A percentile compares a stretch with the other conserved stretches of the same genome.
These are phyloP conservation scores for Metacarcinus magister DNA, from an alignment of 2,888 invertebrate genomes.

Conservation along the genomic window DNA sequence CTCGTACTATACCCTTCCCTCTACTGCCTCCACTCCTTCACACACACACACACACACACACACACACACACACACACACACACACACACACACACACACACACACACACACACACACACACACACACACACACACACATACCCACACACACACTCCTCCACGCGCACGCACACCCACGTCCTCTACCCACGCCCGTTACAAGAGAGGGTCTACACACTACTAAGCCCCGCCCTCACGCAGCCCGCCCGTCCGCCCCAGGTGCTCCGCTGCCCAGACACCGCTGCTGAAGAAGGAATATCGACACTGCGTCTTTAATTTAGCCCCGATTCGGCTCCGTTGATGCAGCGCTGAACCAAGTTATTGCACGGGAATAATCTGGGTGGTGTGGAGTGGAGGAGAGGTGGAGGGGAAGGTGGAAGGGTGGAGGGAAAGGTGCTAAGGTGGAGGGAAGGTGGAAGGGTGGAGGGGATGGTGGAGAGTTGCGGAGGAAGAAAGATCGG, in stretches of 20 bases:
- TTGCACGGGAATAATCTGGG: constrained; percentile 44
- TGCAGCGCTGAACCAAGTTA: background rate
- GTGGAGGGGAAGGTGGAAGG: background rate
- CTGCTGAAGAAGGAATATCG: background rate
- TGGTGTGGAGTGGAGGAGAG: background rate
- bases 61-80: background rate
- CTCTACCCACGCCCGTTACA: too few relatives aligned
- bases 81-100: background rate
- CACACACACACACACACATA: too few relatives aligned
- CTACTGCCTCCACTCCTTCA: too few relatives aligned
- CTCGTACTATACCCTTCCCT: too few relatives aligned
- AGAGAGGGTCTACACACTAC: too few relatives aligned
- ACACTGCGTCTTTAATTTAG: constrained; percentile 7
- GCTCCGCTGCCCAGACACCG: background rate
- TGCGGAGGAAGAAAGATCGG: background rate
- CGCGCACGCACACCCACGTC: too few relatives aligned
- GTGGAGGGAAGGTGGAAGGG: background rate
- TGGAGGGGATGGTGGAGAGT: background rate
- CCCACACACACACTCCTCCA: too few relatives aligned
- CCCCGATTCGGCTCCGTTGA: constrained; percentile 7
- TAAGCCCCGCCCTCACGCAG: background rate
- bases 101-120: too few relatives aligned
- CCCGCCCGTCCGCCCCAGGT: background rate
- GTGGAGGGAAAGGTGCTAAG: background rate
- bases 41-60: background rate